phyloP scores from a whole-genome alignment of 2,113 vertebrate genomes.

The Cyphomyrus plagiostoma region DNA sequence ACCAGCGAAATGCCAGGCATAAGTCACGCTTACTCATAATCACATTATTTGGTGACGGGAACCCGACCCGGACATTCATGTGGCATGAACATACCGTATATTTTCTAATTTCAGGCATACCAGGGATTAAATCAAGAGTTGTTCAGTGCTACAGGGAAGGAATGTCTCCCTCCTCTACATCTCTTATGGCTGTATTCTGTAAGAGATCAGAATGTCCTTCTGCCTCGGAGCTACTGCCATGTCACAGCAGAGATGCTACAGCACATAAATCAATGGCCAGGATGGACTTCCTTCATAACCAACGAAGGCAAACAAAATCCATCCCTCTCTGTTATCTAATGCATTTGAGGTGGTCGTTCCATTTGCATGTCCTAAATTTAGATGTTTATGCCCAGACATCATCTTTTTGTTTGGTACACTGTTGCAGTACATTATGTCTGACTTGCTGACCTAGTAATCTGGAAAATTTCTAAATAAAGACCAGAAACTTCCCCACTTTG shows the following conservation, averaged over 20 bases:
- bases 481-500: neutral
- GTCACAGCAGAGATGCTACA: neutral
- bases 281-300: neutral
- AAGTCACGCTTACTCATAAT: neutral
- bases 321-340: neutral
- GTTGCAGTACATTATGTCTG: neutral
- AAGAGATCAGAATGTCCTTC: neutral
- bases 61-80: neutral
- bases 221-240: neutral
- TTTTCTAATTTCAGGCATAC: neutral
- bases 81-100: neutral
- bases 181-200: neutral
- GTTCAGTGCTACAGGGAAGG: neutral
- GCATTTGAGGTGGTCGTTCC: neutral
- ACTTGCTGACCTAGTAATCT: neutral
- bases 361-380: neutral
- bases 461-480: neutral
- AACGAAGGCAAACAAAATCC: neutral
- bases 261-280: neutral
- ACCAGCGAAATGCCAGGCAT: neutral
- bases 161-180: neutral
- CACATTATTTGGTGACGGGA: neutral
- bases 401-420: neutral
- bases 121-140: neutral
- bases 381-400: neutral